phyloP scores from a whole-genome alignment of 2,797 vertebrate genomes.

The Myotis myotis region DNA sequence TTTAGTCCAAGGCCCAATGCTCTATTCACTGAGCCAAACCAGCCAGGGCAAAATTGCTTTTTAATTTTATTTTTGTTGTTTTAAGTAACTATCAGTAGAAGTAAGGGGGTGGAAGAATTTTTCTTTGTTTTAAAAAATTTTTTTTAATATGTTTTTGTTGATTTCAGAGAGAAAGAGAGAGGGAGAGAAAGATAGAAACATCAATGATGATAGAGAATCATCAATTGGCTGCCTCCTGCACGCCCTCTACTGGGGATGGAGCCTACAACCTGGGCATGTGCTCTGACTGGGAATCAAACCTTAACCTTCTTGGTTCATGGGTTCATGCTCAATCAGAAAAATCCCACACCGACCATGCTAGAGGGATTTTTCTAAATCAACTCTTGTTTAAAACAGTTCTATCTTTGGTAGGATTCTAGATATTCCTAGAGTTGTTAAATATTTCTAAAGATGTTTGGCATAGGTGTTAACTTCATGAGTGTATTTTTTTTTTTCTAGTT shows the following conservation, averaged over 20 bases:
- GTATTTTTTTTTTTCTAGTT: background rate
- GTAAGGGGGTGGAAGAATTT: background rate
- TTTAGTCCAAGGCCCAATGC: background rate
- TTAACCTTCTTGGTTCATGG: no score
- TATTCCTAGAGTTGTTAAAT: slow-evolving; percentile 11
- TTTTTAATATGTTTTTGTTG: no score
- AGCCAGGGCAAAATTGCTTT: background rate
- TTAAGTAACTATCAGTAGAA: slow-evolving; percentile 29
- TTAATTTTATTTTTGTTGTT: slow-evolving; percentile 17
- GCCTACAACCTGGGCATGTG: no score
- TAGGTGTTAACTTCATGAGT: background rate
- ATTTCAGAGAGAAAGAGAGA: no score
- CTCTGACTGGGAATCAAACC: no score
- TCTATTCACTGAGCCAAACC: background rate
- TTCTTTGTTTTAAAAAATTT: no score
- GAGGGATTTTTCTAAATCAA: background rate
- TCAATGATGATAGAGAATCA: no score
- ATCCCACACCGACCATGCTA: background rate
- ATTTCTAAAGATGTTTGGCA: slow-evolving; percentile 21
- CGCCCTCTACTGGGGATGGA: no score
- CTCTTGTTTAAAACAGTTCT: background rate
- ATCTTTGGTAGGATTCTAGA: background rate
- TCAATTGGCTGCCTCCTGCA: no score
- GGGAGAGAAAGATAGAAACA: no score
- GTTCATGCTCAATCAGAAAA: no score